Evolutionary conservation across 2,797 vertebrate genomes (phyloP), one percentile per base, ranked within the genome.

Genomic region (Pangasius sanitwongsei): DNA sequence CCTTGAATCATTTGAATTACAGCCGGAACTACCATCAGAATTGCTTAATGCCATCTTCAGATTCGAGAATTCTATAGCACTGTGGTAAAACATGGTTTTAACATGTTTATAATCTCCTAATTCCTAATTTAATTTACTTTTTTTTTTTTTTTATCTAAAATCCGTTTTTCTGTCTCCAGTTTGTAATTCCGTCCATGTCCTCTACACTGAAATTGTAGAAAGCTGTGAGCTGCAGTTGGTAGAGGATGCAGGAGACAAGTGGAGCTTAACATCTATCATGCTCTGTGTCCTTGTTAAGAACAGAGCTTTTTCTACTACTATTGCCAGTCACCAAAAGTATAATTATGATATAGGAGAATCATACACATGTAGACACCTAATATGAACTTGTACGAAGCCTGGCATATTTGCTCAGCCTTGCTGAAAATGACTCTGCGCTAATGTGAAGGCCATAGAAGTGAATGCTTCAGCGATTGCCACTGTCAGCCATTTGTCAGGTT

Each of bases 351-450:
- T 53, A 85, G 23, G 11, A 53, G 83, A 48, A 83, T 65, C 23
- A 65, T 8, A 83, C 11, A 23, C n/a, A 34, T 25, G 44, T 53
- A 69, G 44, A 50, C 63, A 31, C 44, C 25, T 48, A 48, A 67
- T 83, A n/a, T 0, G 18, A 84, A 84, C 41, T 67, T 67, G 41
- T 48, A 82, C 5, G 2, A 13, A 82, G 61, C 61, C 83, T 4
- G 28, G 65, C n/a, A 85, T 70, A 85, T 69, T 70, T 70, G 65
- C 41, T 85, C 72, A 83, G 75, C 83, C 63, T 85, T 84, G 86
- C 50, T 85, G 6, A 85, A 89, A 89, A 59, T 48, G 63, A 61
- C 34, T 77, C 18, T 37, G 16, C 3, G 4, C 55, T 85, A 85
- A 82, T 75, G 72, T 87, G 37, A 86, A 87, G 61, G 86, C 31